Conservation (phyloP, 2,888 invertebrate species). For the Unio pictorum region DNA sequence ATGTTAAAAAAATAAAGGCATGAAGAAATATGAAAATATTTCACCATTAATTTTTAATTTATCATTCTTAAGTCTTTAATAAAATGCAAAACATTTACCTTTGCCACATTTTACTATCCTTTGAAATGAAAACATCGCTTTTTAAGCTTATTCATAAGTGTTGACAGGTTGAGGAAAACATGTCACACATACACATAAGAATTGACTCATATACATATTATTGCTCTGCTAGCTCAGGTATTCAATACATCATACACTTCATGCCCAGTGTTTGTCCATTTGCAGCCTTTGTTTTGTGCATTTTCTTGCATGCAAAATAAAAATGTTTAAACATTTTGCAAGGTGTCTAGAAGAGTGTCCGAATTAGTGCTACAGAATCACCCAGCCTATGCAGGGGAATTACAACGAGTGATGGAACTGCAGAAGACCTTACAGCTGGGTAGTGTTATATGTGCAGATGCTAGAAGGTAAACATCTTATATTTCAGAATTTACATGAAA, state of each 20-base stretch:
- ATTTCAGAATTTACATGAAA: no score
- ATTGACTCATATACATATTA: not conserved
- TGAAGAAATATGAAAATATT: no score
- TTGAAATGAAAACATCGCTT: not conserved
- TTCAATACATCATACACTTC: not conserved
- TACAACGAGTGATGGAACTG: constrained; percentile 76
- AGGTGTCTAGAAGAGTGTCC: constrained; percentile 89
- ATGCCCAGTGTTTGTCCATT: not conserved
- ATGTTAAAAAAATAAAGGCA: no score
- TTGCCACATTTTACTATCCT: not conserved
- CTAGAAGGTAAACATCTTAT: constrained; percentile 58
- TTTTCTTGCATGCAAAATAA: not conserved
- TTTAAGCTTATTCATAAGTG: not conserved
- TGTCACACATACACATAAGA: no score
- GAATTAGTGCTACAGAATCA: constrained; percentile 94
- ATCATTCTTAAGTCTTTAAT: constrained; percentile 1
- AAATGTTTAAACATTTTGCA: not conserved
- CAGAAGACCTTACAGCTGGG: constrained; percentile 67
- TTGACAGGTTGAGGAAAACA: no score
- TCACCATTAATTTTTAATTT: not conserved
- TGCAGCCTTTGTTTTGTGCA: not conserved
- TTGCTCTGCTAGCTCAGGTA: not conserved
- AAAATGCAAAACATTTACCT: not conserved
- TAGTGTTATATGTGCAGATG: constrained; percentile 63
- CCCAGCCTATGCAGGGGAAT: constrained; percentile 87